phyloP scores from a whole-genome alignment of 2,797 vertebrate species.

The Chelon labrosus region DNA sequence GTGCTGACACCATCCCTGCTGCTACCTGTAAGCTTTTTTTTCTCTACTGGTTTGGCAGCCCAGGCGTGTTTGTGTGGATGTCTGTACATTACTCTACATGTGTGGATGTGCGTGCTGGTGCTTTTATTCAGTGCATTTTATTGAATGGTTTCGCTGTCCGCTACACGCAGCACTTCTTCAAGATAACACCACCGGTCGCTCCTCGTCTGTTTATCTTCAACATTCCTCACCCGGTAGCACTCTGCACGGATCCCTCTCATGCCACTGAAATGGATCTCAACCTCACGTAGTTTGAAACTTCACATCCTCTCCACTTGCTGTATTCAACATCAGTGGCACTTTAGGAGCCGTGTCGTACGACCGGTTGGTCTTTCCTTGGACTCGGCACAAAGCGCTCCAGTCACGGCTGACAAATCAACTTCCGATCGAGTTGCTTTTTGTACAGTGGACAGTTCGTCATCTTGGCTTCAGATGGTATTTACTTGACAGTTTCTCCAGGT shows the following conservation, averaged over 20 bases:
- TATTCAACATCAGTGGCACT: slow-evolving; percentile 47
- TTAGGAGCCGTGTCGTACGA: slow-evolving; percentile 54
- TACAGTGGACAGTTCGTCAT: slow-evolving; percentile 45
- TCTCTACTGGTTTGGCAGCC: slow-evolving; percentile 58
- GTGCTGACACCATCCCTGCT: slow-evolving; percentile 52
- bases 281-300: slow-evolving; percentile 31
- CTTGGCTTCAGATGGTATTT: slow-evolving; percentile 67
- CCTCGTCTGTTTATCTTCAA: slow-evolving; percentile 35
- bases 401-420: slow-evolving; percentile 54
- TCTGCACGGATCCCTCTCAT: slow-evolving; percentile 20
- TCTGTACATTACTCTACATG: slow-evolving; percentile 48
- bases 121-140: slow-evolving; percentile 65
- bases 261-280: slow-evolving; percentile 28
- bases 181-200: slow-evolving; percentile 15
- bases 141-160: slow-evolving; percentile 37
- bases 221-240: slow-evolving; percentile 54
- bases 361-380: slow-evolving; percentile 42
- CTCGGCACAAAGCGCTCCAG: slow-evolving; percentile 34
- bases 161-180: slow-evolving; percentile 30
- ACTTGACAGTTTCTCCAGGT: slow-evolving; percentile 72
- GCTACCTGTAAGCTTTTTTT: slow-evolving; percentile 39
- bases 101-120: slow-evolving; percentile 60
- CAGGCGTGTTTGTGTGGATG: slow-evolving; percentile 57
- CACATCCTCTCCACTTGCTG: slow-evolving; percentile 40
- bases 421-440: slow-evolving; percentile 50